Evolutionary conservation across 53 echinoderm and acorn worm genomes (phyloP), one percentile per base, ranked within the genome.

Genomic region (Arbacia lixula): DNA sequence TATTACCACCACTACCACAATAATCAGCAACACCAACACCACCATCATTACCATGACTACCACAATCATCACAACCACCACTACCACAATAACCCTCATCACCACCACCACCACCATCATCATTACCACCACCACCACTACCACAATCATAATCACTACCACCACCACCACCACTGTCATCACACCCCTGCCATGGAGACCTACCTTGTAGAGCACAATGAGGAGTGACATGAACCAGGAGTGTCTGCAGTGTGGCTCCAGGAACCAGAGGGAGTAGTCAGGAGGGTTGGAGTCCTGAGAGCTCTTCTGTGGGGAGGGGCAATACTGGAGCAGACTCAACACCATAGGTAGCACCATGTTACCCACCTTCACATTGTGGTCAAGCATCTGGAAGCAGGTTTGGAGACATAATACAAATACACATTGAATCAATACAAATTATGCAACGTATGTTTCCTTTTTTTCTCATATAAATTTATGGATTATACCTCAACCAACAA

Each of bases 171-270:
- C 14, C 46, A 46, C 14, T n/a, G 6, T 60, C 28, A 24, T 60
- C 61, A 6, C 19, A n/a, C n/a, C n/a, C n/a, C n/a, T n/a, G 61
- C n/a, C n/a, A n/a, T 24, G 24, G 20, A 29, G 68, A 11, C 38
- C 46, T 72, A 96, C 96, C 96, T 96, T 95, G 71, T 96, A 96
- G 50, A 96, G 87, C 54, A 96, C 91, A 40, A 93, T 88, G 37
- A 96, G 89, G 11, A 96, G 79, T 26, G 96, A 91, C 87, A 89
- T 91, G 43, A 96, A 87, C 96, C 96, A 96, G 36, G 96, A 93
- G 53, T 93, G 93, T 52, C 96, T 87, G 66, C 93, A 93, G 79
- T 93, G 93, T 19, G 96, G 87, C 56, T 93, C 93, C 53, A 96
- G 77, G 91, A 93, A 96, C 87, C 91, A 96, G 30, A 96, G 86